phyloP scores from a whole-genome alignment of 2,113 vertebrate genomes.

The Phrynocephalus versicolor region DNA sequence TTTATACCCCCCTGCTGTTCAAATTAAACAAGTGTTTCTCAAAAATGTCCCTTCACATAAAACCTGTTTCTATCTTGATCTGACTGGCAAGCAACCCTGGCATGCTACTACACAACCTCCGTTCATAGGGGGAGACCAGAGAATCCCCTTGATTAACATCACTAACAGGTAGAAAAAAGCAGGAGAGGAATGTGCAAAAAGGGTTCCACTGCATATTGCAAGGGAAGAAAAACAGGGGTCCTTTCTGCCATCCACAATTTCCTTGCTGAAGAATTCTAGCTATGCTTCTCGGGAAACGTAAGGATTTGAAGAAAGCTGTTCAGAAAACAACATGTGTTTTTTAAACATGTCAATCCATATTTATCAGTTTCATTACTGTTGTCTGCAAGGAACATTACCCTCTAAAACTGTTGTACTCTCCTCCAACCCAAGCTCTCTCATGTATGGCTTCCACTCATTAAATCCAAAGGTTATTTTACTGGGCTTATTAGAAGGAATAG shows the following conservation, averaged over 20 bases:
- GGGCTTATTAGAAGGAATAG: not conserved
- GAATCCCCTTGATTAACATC: not conserved
- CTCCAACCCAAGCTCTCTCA: not conserved
- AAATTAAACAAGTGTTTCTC: not conserved
- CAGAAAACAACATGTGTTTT: not conserved
- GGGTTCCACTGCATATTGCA: not conserved
- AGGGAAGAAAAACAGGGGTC: not conserved
- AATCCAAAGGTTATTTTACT: conserved; percentile 20
- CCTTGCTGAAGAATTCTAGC: not conserved
- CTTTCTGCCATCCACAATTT: not conserved
- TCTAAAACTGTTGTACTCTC: not conserved
- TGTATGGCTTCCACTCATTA: not conserved
- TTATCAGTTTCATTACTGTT: not conserved
- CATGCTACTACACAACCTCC: not conserved
- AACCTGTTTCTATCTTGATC: not conserved
- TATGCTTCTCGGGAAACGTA: not conserved
- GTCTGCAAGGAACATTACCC: not conserved
- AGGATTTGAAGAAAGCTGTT: not conserved
- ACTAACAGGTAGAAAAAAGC: not conserved
- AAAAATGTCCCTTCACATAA: not conserved
- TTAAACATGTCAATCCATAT: not conserved
- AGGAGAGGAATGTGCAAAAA: not conserved
- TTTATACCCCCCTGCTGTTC: not conserved
- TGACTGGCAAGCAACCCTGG: not conserved
- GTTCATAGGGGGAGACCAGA: not conserved